phyloP scores from a whole-genome alignment of 1,140 invertebrate genomes.

The Popillia japonica region DNA sequence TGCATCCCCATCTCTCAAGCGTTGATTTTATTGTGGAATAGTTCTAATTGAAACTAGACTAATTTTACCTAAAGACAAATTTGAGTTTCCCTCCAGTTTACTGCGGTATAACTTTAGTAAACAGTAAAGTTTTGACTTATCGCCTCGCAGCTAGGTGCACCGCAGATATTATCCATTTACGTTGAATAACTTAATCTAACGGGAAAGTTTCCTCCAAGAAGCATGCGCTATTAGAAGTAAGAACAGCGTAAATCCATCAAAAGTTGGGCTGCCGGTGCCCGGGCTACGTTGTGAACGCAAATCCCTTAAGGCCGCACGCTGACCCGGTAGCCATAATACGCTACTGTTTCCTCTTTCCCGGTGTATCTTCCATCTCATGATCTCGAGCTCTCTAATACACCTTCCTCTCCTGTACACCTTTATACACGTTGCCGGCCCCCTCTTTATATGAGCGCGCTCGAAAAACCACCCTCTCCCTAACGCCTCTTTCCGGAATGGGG shows the following conservation, averaged over 20 bases:
- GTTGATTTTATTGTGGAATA: not conserved
- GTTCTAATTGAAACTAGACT: not conserved
- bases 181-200: conserved; percentile 35
- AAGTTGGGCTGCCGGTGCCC: conserved; percentile 44
- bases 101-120: conserved; percentile 30
- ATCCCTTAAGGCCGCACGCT: conserved; percentile 49
- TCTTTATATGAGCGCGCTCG: not conserved
- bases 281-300: conserved; percentile 39
- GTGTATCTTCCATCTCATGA: conserved; percentile 37
- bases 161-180: conserved; percentile 32
- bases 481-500: conserved; percentile 17
- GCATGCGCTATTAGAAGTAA: conserved; percentile 26
- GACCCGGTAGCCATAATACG: conserved; percentile 55
- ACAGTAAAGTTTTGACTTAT: conserved; percentile 22
- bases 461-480: not conserved
- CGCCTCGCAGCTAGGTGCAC: not conserved
- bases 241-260: conserved; percentile 41
- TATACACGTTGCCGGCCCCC: conserved; percentile 42
- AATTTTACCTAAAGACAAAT: conserved; percentile 3
- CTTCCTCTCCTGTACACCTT: conserved; percentile 44
- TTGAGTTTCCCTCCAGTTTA: conserved; percentile 20
- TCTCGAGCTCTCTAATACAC: conserved; percentile 47
- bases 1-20: too few relatives aligned
- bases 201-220: conserved; percentile 40
- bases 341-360: conserved; percentile 45